Evolutionary conservation across 1,140 invertebrate species (phyloP).

Genomic region (Drosophila willistoni): DNA sequence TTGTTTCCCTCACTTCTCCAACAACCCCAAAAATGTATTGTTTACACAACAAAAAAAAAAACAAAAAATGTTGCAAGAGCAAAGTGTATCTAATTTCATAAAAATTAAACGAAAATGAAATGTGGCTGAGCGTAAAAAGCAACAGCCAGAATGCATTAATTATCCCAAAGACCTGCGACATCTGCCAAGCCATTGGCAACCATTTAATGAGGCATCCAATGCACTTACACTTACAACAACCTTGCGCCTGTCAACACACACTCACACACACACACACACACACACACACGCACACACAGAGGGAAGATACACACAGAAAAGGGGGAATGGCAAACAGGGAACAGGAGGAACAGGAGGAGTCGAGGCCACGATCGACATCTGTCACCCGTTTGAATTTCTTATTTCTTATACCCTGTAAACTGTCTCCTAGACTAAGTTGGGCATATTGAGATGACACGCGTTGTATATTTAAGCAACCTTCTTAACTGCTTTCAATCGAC

Average conservation of each 20-base stretch:
- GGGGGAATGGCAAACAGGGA: not conserved
- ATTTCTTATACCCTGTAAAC: not conserved
- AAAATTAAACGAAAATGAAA: conserved; percentile 49
- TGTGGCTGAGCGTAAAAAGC: conserved; percentile 71
- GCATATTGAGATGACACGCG: no score
- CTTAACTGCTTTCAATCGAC: no score
- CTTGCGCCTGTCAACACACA: conserved; percentile 72
- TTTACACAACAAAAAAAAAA: conserved; percentile 61
- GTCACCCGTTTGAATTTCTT: conserved; percentile 61
- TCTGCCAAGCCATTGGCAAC: conserved; percentile 49
- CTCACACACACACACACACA: conserved; percentile 24
- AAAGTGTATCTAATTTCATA: conserved; percentile 79
- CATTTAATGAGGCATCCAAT: conserved; percentile 80
- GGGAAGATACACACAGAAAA: conserved; percentile 10
- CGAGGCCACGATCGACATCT: conserved; percentile 61
- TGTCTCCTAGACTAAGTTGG: no score
- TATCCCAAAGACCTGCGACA: conserved; percentile 71
- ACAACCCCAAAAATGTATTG: conserved; percentile 46
- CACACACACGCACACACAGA: conserved; percentile 33
- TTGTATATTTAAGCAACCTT: no score
- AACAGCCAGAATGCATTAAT: conserved; percentile 79
- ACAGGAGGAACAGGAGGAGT: not conserved
- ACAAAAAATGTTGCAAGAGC: conserved; percentile 54
- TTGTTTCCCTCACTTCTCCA: conserved; percentile 27
- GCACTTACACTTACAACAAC: conserved; percentile 62